Evolutionary conservation across 2,888 invertebrate genomes (phyloP).

Genomic region (Spisula subtruncata): DNA sequence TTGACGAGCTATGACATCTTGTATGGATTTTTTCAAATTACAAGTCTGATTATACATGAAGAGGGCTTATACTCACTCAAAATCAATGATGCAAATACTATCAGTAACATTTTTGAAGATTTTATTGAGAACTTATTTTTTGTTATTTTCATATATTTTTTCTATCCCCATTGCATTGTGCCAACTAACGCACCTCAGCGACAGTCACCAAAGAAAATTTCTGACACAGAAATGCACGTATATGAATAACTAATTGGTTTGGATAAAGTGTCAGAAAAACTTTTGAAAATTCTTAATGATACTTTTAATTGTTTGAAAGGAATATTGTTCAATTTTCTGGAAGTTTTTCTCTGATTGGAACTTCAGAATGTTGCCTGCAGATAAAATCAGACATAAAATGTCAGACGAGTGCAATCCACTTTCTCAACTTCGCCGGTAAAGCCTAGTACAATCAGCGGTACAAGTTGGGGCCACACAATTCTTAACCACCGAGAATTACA

Average conservation of each 20-base stretch:
- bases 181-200: background rate
- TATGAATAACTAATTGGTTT: background rate
- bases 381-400: too few relatives aligned
- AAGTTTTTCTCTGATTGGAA: background rate
- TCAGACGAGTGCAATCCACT: too few relatives aligned
- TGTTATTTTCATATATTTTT: background rate
- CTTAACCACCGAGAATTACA: too few relatives aligned
- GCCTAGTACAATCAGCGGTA: too few relatives aligned
- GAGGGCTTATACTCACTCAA: too few relatives aligned
- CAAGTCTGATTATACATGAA: too few relatives aligned
- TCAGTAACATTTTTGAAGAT: background rate
- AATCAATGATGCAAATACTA: too few relatives aligned
- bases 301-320: background rate
- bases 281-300: background rate
- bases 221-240: background rate
- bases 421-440: too few relatives aligned
- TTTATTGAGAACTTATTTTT: background rate
- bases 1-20: too few relatives aligned
- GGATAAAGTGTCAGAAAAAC: background rate
- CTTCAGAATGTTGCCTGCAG: too few relatives aligned
- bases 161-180: background rate
- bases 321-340: background rate
- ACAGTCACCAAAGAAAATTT: background rate
- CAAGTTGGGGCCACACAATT: too few relatives aligned
- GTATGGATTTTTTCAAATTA: too few relatives aligned